Percentiles rank a stretch among this genome's conserved stretches.
Evolutionary conservation across 2,888 invertebrate genomes (phyloP).

Genomic region (Aricia artaxerxes): DNA sequence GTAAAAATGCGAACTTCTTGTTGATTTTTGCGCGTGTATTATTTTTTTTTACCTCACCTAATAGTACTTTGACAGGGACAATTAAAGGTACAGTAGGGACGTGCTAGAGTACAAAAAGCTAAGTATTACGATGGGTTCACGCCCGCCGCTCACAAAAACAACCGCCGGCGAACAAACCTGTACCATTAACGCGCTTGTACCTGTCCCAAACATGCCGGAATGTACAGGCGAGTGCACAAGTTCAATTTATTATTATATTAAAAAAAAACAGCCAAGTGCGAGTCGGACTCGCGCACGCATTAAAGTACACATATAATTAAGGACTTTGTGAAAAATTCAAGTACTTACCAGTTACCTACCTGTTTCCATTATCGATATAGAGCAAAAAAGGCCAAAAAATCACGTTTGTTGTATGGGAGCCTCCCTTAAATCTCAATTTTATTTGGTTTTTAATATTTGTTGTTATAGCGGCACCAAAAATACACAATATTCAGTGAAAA

Average conservation of each 20-base stretch:
- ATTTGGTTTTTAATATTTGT: too few relatives aligned
- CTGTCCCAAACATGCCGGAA: slow-evolving; percentile 53
- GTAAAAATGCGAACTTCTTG: neutral
- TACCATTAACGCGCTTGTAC: slow-evolving; percentile 65
- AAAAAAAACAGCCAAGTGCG: too few relatives aligned
- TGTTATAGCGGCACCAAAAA: too few relatives aligned
- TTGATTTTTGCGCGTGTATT: neutral
- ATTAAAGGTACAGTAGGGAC: neutral
- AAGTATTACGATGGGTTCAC: slow-evolving; percentile 17
- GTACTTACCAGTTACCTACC: too few relatives aligned
- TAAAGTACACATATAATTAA: too few relatives aligned
- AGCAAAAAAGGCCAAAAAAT: too few relatives aligned
- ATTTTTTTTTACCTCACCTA: neutral
- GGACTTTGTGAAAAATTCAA: too few relatives aligned
- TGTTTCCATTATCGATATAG: too few relatives aligned
- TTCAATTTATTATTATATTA: neutral
- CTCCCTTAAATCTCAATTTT: too few relatives aligned
- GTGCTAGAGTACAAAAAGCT: slow-evolving; percentile 22
- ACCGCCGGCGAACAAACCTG: slow-evolving; percentile 63
- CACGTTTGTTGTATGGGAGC: too few relatives aligned
- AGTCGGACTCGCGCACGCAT: too few relatives aligned
- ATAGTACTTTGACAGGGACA: neutral
- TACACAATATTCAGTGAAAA: too few relatives aligned
- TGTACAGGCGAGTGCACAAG: slow-evolving; percentile 42
- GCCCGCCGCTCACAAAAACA: slow-evolving; percentile 24